Conservation (phyloP, 2,113 vertebrate genomes). For the Sander lucioperca region DNA sequence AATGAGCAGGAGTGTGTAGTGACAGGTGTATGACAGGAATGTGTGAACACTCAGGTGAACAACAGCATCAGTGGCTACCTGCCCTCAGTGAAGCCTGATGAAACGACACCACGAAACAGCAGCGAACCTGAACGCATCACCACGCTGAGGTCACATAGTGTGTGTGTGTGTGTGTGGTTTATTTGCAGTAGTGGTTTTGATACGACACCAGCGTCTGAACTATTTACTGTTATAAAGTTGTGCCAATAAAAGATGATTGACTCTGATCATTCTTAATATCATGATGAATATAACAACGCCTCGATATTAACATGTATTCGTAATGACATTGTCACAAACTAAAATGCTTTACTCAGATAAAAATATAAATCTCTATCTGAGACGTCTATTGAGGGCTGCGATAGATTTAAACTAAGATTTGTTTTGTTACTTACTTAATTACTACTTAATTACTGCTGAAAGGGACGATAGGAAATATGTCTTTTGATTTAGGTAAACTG, state of each 20-base stretch:
- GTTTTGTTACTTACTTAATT: no score
- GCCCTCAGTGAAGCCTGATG: slow-evolving; percentile 56
- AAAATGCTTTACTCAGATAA: not conserved
- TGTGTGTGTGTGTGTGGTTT: not conserved
- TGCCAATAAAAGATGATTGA: no score
- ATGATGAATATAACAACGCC: not conserved
- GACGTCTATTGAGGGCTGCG: not conserved
- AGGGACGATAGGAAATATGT: not conserved
- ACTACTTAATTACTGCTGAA: not conserved
- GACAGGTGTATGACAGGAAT: slow-evolving; percentile 75
- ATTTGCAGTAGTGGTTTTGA: not conserved
- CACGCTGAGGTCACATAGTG: slow-evolving; percentile 18
- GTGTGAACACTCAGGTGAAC: slow-evolving; percentile 76
- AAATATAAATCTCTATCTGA: not conserved
- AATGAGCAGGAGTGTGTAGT: slow-evolving; percentile 34
- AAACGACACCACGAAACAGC: not conserved
- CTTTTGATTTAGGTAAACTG: not conserved
- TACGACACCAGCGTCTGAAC: not conserved
- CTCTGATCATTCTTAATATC: not conserved
- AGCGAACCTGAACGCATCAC: slow-evolving; percentile 52
- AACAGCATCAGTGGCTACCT: slow-evolving; percentile 81
- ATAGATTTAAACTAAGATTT: not conserved
- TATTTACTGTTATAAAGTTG: no score
- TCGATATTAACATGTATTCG: not conserved
- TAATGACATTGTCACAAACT: not conserved